Evolutionary conservation across 2,113 vertebrate genomes (phyloP), one percentile per base, ranked within the genome.

Genomic region (Craseonycteris thonglongyai): DNA sequence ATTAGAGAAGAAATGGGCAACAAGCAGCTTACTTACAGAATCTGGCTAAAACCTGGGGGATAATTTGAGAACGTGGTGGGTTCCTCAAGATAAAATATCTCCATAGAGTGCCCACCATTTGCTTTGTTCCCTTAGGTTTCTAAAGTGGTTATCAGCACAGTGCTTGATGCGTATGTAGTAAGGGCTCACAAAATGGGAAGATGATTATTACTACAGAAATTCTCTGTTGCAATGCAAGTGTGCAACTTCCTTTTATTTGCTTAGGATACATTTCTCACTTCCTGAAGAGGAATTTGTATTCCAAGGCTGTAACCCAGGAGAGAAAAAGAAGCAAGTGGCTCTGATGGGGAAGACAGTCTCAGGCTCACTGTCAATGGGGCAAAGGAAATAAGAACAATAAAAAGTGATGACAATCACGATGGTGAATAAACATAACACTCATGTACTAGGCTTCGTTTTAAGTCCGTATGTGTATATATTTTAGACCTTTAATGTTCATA

Each of bases 131-230:
- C 19, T 54, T 45, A 26, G 40, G 24, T 86, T 96, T 82, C 47
- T 40, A n/a, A 66, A 81, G 22, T 21, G 56, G 24, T 78, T 76
- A 72, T 90, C 79, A 88, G 42, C 81, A 61, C 63, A 68, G 18
- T 74, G 86, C 58, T 76, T 74, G 81, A 69, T 56, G 87, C 40
- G 9, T 6, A 49, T n/a, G 9, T 6, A 49, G 26, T 28, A 83
- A 88, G 65, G 63, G 65, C 85, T 86, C 24, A 33, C 63, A 65
- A 88, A 72, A 51, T n/a, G 58, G 2, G 24, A 90, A 63, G 42
- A 76, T 69, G 51, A 38, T 87, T 56, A 82, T 96, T 92, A 63
- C 81, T 88, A 22, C 42, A 61, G 63, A 95, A 83, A 79, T 42
- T 56, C 47, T 30, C 19, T 28, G 22, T 65, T 51, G 49, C 74